Evolutionary conservation across 2,888 invertebrate genomes (phyloP).

Genomic region (Sinotaia quadrata): DNA sequence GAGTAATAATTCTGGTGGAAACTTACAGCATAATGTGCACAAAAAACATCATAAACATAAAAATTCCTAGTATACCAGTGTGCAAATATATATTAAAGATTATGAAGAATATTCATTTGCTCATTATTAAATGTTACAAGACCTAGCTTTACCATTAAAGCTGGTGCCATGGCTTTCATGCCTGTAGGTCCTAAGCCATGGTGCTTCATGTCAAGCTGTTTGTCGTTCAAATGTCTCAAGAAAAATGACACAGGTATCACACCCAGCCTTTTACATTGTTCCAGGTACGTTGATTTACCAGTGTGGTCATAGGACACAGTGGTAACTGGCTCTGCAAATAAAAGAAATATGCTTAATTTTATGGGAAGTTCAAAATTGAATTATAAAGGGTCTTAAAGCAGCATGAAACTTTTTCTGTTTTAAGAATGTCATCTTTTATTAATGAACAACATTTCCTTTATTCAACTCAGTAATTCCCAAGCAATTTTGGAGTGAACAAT

Average conservation of each 20-base stretch:
- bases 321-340: conserved; percentile 43
- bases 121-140: too few species aligned
- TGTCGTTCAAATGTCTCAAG: conserved; percentile 68
- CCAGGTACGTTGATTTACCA: conserved; percentile 66
- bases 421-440: background rate
- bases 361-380: too few species aligned
- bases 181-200: conserved; percentile 68
- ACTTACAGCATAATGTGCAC: too few species aligned
- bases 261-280: conserved; percentile 64
- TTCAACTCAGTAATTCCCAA: too few species aligned
- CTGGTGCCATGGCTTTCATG: conserved; percentile 67
- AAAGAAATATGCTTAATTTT: too few species aligned
- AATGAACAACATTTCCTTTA: background rate
- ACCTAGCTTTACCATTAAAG: conserved; percentile 69
- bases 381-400: too few species aligned
- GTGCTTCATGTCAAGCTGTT: conserved; percentile 65
- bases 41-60: too few species aligned
- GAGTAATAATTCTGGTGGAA: too few species aligned
- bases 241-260: conserved; percentile 71
- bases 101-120: too few species aligned
- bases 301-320: conserved; percentile 64
- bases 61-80: too few species aligned
- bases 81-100: too few species aligned
- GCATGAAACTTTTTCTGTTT: background rate
- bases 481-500: too few species aligned